Evolutionary conservation across 2,888 invertebrate species (phyloP).

Genomic region (Noctua fimbriata): DNA sequence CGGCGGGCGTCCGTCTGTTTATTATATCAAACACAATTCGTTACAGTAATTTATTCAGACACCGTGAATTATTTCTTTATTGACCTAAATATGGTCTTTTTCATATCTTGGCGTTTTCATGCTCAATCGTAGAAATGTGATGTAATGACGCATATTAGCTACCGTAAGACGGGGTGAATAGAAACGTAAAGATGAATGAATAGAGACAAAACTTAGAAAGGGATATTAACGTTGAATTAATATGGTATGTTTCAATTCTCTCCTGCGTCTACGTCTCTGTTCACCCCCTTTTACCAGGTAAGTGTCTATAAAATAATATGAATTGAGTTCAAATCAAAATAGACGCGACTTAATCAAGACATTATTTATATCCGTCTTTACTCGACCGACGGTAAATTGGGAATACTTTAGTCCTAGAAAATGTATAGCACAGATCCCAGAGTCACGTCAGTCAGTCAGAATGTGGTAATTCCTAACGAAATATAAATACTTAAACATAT

Average conservation of each 20-base stretch:
- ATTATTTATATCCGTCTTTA: neutral
- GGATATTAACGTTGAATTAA: no score
- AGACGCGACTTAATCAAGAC: neutral
- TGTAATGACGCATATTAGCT: neutral
- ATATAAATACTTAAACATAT: no score
- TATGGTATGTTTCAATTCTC: no score
- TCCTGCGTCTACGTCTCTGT: no score
- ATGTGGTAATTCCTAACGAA: no score
- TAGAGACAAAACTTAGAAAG: no score
- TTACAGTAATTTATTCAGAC: constrained; percentile 47
- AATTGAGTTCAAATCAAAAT: neutral
- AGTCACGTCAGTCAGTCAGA: no score
- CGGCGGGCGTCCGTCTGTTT: constrained; percentile 40
- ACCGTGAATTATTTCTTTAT: constrained; percentile 51
- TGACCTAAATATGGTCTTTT: constrained; percentile 44
- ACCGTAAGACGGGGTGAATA: neutral
- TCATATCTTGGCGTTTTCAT: constrained; percentile 34
- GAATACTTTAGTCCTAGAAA: no score
- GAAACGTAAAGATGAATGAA: neutral
- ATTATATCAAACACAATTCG: constrained; percentile 50
- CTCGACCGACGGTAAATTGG: neutral
- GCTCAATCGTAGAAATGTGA: constrained; percentile 14
- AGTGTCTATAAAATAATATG: neutral
- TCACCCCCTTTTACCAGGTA: no score
- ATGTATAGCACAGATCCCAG: no score